phyloP scores from a whole-genome alignment of 2,888 invertebrate genomes.

The Psylliodes chrysocephalus region DNA sequence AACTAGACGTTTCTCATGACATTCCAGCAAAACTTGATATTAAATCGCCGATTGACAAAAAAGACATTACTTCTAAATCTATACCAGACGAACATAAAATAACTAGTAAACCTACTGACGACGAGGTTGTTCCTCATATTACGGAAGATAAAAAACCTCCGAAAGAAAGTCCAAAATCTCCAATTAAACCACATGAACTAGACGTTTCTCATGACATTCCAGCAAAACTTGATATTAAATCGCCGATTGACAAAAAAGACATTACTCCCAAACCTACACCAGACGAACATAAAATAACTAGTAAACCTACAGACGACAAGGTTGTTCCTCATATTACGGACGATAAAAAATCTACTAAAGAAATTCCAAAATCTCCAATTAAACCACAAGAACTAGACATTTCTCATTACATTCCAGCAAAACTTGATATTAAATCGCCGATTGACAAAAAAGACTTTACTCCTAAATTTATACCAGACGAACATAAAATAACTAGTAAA shows the following conservation, averaged over 20 bases:
- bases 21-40: background rate
- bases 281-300: background rate
- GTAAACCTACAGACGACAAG: background rate
- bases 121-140: too few relatives aligned
- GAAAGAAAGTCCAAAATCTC: background rate
- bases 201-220: background rate
- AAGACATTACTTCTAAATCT: too few relatives aligned
- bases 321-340: background rate
- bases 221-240: background rate
- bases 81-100: too few relatives aligned
- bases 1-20: background rate
- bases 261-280: background rate
- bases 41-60: too few relatives aligned
- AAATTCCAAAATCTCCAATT: conserved; percentile 13
- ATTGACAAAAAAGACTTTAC: background rate
- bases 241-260: background rate
- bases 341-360: background rate
- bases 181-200: background rate
- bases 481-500: background rate
- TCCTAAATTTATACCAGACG: background rate
- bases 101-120: too few relatives aligned
- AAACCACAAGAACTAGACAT: background rate
- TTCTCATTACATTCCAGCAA: background rate
- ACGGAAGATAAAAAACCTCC: background rate
- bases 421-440: background rate